Evolutionary conservation across 2,888 invertebrate genomes (phyloP), one percentile per base, ranked within the genome.

Genomic region (Empis stercorea): DNA sequence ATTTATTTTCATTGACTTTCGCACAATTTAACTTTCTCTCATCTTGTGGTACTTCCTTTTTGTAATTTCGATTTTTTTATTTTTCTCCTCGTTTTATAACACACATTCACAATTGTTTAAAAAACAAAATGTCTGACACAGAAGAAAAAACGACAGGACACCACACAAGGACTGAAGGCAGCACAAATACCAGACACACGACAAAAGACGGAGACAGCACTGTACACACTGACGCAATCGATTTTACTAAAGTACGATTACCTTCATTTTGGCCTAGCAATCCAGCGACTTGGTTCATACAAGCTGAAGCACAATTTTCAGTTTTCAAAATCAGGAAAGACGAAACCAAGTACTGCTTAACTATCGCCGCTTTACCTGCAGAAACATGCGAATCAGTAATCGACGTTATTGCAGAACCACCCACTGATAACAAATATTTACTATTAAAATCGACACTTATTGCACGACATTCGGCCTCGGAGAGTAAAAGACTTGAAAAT

Each of bases 321-420:
- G 39, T 45, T 11, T 44, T 38, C 11, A 44, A 44, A 44, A 20
- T 20, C 5, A 3, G 20, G 5, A 20, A 20, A 20, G 20, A 20
- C 20, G 20, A 20, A 5, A 20, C 20, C 3, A 20, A 20, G 5
- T 20, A 20, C 5, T 20, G 20, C 5, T 5, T 20, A 5, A 44
- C 39, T 38, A 34, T 46, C 42, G 41, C 46, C 16, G 34, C 42
- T 7, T 30, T 46, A 10, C 16, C 36, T 5, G 37, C 36, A 3
- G 46, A 42, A 13, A 36, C 41, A 3, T 46, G 46, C 11, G 46
- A 42, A 20, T 34, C 41, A 13, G 46, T 41, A 20, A 46, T 46
- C 16, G 46, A 46, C 13, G 14, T 46, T n/a, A 27, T 42, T 10
- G 36, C 42, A 3, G 27, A 34, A n/a, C 42, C 42, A 27, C 37